Conservation (phyloP, 2,888 invertebrate species). For the Therioaphis trifolii region DNA sequence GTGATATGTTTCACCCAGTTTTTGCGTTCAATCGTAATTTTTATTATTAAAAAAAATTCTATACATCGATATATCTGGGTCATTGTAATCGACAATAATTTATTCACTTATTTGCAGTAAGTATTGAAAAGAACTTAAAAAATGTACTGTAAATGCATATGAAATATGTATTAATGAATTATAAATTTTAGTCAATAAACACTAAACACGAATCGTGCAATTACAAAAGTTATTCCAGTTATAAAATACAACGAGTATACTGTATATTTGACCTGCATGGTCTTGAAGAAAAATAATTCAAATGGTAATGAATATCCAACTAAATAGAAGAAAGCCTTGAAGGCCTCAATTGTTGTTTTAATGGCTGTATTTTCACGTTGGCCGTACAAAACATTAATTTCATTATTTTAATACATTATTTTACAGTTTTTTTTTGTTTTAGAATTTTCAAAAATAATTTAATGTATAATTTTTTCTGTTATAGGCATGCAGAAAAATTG, state of each 20-base stretch:
- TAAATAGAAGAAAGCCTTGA: neutral
- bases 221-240: constrained; percentile 7
- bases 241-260: neutral
- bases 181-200: neutral
- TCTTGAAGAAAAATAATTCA: neutral
- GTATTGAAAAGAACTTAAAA: neutral
- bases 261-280: neutral
- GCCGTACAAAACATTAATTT: too few species aligned
- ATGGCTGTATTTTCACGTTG: neutral
- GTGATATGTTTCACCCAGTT: too few species aligned
- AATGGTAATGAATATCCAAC: neutral
- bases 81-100: constrained; percentile 8
- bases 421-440: too few species aligned
- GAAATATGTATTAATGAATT: neutral
- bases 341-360: neutral
- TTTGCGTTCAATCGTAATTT: neutral
- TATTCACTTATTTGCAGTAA: neutral
- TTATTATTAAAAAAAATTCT: neutral
- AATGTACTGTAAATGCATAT: neutral
- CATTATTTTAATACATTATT: too few species aligned
- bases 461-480: too few species aligned
- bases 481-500: too few species aligned
- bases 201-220: neutral
- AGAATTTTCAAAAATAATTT: too few species aligned
- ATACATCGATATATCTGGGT: neutral